These are phyloP conservation scores for Lagodon rhomboides DNA, from an alignment of 2,797 vertebrate genomes.

Conservation along the genomic window DNA sequence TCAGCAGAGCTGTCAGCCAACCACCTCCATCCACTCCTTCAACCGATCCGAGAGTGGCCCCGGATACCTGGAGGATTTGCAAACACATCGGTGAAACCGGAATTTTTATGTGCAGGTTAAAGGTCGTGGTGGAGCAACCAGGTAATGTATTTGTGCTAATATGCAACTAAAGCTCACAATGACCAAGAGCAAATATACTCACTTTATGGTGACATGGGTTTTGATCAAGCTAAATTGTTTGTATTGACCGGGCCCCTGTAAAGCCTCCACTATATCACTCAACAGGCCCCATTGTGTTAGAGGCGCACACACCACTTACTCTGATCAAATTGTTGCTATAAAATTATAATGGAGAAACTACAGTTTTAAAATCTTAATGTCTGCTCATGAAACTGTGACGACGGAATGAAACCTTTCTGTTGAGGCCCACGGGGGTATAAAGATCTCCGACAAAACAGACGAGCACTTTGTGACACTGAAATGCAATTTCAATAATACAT, in stretches of 20 bases:
- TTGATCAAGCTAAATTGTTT: constrained; percentile 51
- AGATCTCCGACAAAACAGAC: not conserved
- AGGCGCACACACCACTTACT: constrained; percentile 18
- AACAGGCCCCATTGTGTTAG: constrained; percentile 9
- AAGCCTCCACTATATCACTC: constrained; percentile 40
- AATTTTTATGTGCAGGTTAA: constrained; percentile 26
- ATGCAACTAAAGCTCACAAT: constrained; percentile 23
- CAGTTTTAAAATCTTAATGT: constrained; percentile 17
- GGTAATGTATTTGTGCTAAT: constrained; percentile 2
- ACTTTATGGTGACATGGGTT: constrained; percentile 45
- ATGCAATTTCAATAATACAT: not conserved
- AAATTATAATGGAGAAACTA: constrained; percentile 16
- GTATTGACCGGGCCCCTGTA: constrained; percentile 34
- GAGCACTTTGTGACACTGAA: not conserved
- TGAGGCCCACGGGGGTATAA: not conserved
- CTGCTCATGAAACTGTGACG: not conserved
- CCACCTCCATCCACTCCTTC: constrained; percentile 15
- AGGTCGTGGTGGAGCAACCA: constrained; percentile 1
- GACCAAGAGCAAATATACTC: constrained; percentile 9
- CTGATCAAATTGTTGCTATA: constrained; percentile 26
- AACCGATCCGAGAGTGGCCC: not conserved
- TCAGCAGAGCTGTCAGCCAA: constrained; percentile 36
- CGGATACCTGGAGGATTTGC: not conserved
- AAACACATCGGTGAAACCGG: constrained; percentile 4
- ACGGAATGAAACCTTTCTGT: not conserved